These are phyloP conservation scores for Cardiocondyla obscurior DNA, from an alignment of 1,140 invertebrate genomes.

Conservation along the genomic window DNA sequence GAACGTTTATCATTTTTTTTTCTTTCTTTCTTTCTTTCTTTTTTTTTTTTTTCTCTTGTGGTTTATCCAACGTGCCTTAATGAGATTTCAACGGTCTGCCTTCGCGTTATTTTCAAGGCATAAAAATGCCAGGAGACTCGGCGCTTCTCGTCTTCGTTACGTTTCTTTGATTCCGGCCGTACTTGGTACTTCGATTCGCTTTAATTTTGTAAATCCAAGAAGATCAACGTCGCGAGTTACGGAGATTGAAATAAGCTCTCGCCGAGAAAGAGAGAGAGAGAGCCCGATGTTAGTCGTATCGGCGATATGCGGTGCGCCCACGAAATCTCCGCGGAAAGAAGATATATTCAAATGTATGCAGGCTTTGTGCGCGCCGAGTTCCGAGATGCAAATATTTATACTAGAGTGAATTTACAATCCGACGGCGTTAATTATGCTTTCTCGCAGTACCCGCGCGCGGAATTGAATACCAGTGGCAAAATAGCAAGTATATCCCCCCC, in stretches of 20 bases:
- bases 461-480: slow-evolving; percentile 42
- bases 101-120: neutral
- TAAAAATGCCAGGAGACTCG: neutral
- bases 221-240: slow-evolving; percentile 47
- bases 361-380: slow-evolving; percentile 26
- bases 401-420: slow-evolving; percentile 41
- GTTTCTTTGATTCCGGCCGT: neutral
- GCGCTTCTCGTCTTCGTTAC: slow-evolving; percentile 2
- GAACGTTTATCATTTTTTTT: too few relatives aligned
- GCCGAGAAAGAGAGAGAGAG: too few relatives aligned
- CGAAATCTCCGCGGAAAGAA: slow-evolving; percentile 24
- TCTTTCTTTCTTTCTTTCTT: too few relatives aligned
- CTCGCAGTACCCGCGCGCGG: slow-evolving; percentile 13
- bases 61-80: neutral
- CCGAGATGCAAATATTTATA: slow-evolving; percentile 49
- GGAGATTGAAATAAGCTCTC: slow-evolving; percentile 43
- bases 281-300: slow-evolving; percentile 49
- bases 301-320: slow-evolving; percentile 22
- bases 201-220: slow-evolving; percentile 48
- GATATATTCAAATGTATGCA: slow-evolving; percentile 56
- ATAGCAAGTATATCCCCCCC: slow-evolving; percentile 1
- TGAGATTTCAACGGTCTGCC: neutral
- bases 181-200: slow-evolving; percentile 16
- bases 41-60: too few relatives aligned
- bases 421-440: slow-evolving; percentile 48